phyloP scores from a whole-genome alignment of 2,888 invertebrate genomes.

The Alentia gelatinosa region DNA sequence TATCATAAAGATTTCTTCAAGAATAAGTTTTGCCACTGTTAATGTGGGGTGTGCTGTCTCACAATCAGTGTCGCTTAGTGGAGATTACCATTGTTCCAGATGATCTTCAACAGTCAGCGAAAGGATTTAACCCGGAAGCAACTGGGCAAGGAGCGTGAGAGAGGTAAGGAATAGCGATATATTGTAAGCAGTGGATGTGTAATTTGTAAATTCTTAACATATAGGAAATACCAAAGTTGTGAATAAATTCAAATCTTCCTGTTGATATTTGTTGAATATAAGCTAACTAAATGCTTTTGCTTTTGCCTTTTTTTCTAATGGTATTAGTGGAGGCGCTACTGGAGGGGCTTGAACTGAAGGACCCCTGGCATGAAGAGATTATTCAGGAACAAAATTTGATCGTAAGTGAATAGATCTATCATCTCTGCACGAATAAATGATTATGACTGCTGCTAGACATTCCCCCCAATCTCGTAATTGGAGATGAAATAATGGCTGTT shows the following conservation, averaged over 20 bases:
- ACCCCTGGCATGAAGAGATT: constrained; percentile 50
- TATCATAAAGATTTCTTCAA: too few relatives aligned
- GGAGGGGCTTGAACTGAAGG: neutral
- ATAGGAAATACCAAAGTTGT: too few relatives aligned
- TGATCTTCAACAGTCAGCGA: constrained; percentile 37
- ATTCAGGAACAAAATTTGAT: neutral
- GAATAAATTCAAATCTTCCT: too few relatives aligned
- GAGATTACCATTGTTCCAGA: constrained; percentile 40
- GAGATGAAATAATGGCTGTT: too few relatives aligned
- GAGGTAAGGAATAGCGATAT: constrained; percentile 37
- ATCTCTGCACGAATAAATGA: too few relatives aligned
- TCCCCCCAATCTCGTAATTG: too few relatives aligned
- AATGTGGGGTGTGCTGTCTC: too few relatives aligned
- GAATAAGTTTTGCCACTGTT: too few relatives aligned
- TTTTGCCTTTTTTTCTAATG: neutral
- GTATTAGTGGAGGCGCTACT: neutral
- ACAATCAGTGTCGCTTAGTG: too few relatives aligned
- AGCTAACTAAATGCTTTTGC: neutral
- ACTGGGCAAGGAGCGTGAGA: constrained; percentile 3
- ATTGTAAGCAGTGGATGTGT: too few relatives aligned
- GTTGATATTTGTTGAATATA: too few relatives aligned
- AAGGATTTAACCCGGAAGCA: neutral
- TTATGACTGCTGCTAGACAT: too few relatives aligned
- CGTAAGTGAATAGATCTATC: constrained; percentile 10
- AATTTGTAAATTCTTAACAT: neutral